phyloP scores from a whole-genome alignment of 2,797 vertebrate genomes.

The Sandelia bainsii region DNA sequence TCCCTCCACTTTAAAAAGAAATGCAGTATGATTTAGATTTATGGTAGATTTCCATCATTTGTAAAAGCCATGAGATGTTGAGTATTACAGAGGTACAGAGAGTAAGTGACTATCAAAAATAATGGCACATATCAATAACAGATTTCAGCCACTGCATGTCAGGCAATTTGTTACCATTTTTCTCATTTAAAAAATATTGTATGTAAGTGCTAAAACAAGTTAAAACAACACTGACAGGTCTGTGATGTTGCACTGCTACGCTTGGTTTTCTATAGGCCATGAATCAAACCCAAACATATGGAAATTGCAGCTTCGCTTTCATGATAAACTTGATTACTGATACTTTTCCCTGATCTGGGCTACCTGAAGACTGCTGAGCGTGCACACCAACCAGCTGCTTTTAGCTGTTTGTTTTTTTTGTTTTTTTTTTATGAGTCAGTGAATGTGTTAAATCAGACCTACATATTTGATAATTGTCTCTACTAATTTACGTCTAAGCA shows the following conservation, averaged over 20 bases:
- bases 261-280: conserved; percentile 6
- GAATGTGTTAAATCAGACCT: conserved; percentile 45
- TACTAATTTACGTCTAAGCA: conserved; percentile 21
- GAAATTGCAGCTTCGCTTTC: conserved; percentile 27
- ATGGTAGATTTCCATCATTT: neutral
- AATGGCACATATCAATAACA: neutral
- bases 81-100: neutral
- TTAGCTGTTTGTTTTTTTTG: conserved; percentile 44
- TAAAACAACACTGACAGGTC: neutral
- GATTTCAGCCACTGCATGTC: neutral
- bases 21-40: neutral
- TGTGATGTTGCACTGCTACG: neutral
- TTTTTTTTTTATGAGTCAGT: conserved; percentile 59
- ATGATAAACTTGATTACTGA: conserved; percentile 57
- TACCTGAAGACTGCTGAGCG: conserved; percentile 55
- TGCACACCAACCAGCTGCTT: conserved; percentile 66
- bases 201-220: neutral
- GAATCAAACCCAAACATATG: conserved; percentile 16
- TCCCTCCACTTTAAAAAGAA: neutral
- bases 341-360: conserved; percentile 48
- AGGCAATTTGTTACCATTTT: neutral
- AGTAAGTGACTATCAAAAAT: neutral
- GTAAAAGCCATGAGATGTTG: neutral
- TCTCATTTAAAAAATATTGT: neutral
- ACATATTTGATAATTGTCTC: conserved; percentile 40